These are phyloP conservation scores for Bruchidius siliquastri DNA, from an alignment of 2,888 invertebrate species.

Conservation along the genomic window DNA sequence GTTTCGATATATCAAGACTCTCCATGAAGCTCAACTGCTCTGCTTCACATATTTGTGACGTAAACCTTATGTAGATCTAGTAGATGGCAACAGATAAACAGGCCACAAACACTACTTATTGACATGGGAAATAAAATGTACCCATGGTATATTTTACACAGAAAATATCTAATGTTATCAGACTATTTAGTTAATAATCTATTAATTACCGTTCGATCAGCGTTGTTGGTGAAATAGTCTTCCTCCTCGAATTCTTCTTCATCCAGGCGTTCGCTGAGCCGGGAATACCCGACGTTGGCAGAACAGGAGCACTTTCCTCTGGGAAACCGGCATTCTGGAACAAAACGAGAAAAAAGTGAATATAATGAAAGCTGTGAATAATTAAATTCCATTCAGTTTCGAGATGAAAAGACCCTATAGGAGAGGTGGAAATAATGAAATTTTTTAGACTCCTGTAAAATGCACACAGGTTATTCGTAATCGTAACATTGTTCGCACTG, in stretches of 20 bases:
- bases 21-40: no score
- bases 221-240: constrained; percentile 22
- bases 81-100: no score
- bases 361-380: background rate
- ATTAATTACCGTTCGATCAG: constrained; percentile 36
- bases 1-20: no score
- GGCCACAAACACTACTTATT: no score
- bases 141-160: no score
- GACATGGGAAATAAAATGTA: no score
- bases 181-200: no score
- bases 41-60: no score
- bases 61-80: no score
- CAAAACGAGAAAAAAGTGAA: constrained; percentile 12
- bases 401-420: background rate
- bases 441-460: background rate
- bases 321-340: constrained; percentile 42
- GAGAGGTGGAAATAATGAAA: background rate
- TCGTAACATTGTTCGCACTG: no score
- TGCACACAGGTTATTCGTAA: no score
- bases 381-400: background rate
- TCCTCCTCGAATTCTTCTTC: constrained; percentile 14
- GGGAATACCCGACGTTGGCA: constrained; percentile 36
- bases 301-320: constrained; percentile 40
- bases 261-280: constrained; percentile 33
- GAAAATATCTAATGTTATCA: no score